These are phyloP conservation scores for Anas platyrhynchos DNA, from an alignment of 2,113 vertebrate species.

Conservation along the genomic window DNA sequence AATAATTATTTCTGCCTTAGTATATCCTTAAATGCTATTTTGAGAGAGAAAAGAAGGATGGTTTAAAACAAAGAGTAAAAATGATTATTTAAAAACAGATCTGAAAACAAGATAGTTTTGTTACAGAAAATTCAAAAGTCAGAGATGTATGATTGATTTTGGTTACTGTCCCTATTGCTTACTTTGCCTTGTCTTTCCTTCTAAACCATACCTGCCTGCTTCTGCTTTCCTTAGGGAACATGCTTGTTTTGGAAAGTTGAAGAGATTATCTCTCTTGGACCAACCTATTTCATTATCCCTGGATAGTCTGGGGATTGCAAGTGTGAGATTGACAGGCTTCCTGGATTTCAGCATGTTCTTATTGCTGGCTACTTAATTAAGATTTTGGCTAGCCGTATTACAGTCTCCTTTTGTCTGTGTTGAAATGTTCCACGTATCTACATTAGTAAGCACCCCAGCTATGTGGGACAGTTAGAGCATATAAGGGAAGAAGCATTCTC, in stretches of 20 bases:
- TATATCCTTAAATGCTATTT: background rate
- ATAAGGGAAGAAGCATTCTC: background rate
- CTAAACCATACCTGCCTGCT: background rate
- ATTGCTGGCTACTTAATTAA: background rate
- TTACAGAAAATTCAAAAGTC: background rate
- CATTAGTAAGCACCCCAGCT: background rate
- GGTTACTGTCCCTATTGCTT: background rate
- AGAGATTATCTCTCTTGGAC: background rate
- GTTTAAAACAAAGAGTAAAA: background rate
- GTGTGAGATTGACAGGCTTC: background rate
- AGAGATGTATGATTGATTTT: background rate
- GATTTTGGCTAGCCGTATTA: background rate
- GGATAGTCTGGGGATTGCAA: background rate
- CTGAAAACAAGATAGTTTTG: background rate
- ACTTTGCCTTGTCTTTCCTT: background rate
- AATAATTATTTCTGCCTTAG: background rate
- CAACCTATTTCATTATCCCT: background rate
- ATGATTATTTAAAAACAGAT: background rate
- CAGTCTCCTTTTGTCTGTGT: background rate
- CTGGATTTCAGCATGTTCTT: background rate
- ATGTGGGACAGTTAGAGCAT: background rate
- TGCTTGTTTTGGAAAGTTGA: background rate
- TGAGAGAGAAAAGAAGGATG: accelerated
- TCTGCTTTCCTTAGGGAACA: background rate
- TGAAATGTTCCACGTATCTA: background rate